Evolutionary conservation across 2,113 vertebrate species (phyloP), one percentile per base, ranked within the genome.

Genomic region (Etia nguti): DNA sequence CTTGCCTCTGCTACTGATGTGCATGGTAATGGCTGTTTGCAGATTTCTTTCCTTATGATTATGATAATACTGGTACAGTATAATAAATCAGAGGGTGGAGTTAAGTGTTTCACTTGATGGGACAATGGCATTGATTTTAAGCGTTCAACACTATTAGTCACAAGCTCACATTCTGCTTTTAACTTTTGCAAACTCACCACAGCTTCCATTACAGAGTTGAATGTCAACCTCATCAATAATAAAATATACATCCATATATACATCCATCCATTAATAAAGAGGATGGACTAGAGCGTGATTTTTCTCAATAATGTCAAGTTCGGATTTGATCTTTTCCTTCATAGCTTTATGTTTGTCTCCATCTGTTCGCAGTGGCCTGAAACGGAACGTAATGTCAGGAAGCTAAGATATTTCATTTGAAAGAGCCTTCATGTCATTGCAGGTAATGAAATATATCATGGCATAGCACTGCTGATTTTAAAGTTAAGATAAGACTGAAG

Each of bases 201-300:
- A 20, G 54, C 73, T 86, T 90, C 87, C 89, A 92, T 90, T 93
- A 92, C 59, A 5, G 75, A 52, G 81, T 68, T 79, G 79, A 92
- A 92, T 86, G 89, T 91, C 93, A 90, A 29, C 48, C 50, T 87
- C 88, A 91, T 95, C 90, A 90, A 92, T 93, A 93, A 88, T 79
- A 34, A 70, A 85, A 65, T 50, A 26, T 57, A 26, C 65, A 12
- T 80, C 82, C 81, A 70, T 82, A 46, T 29, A 16, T 54, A 22
- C 65, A 54, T 80, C 54, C 68, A 83, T 81, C 26, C 68, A 50
- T 85, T 88, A 84, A 88, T 82, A 22, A 80, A 15, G 34, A 81
- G 56, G 86, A 91, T 22, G 29, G 41, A n/a, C 10, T 1, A 10
- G 4, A 13, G 79, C 3, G 4, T 26, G 54, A 62, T 82, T 85